phyloP scores from a whole-genome alignment of 2,888 invertebrate species.

The Augochlorella aurata region DNA sequence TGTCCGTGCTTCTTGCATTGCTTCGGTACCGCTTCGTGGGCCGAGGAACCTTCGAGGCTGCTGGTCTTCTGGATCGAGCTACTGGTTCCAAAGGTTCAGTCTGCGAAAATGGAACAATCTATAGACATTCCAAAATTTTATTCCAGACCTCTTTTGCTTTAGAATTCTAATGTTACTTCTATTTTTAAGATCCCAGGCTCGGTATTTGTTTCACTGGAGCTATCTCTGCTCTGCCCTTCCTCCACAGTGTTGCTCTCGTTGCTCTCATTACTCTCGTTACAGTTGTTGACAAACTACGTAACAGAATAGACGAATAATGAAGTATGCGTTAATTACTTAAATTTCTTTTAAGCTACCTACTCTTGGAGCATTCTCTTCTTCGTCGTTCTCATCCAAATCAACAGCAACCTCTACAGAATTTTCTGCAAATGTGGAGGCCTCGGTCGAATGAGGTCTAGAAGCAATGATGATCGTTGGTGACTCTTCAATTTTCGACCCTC shows the following conservation, averaged over 20 bases:
- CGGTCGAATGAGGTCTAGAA: constrained; percentile 69
- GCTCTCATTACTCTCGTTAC: constrained; percentile 38
- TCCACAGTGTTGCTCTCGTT: constrained; percentile 49
- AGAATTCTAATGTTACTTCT: constrained; percentile 44
- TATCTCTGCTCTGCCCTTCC: constrained; percentile 57
- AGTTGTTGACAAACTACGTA: constrained; percentile 50
- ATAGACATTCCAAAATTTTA: neutral
- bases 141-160: neutral
- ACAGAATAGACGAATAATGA: neutral
- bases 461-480: constrained; percentile 66
- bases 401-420: constrained; percentile 20
- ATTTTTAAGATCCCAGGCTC: constrained; percentile 64
- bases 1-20: constrained; percentile 82
- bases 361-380: constrained; percentile 35
- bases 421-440: constrained; percentile 51
- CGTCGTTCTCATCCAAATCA: constrained; percentile 18
- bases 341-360: constrained; percentile 29
- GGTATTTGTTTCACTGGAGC: constrained; percentile 57
- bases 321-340: neutral
- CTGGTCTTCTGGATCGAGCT: constrained; percentile 34
- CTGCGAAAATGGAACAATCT: constrained; percentile 25
- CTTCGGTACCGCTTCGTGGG: constrained; percentile 61
- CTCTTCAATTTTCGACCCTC: constrained; percentile 23
- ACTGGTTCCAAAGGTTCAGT: constrained; percentile 34
- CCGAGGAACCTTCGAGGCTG: constrained; percentile 70